Conservation (phyloP, 2,113 vertebrate species). For the Probosciger aterrimus region DNA sequence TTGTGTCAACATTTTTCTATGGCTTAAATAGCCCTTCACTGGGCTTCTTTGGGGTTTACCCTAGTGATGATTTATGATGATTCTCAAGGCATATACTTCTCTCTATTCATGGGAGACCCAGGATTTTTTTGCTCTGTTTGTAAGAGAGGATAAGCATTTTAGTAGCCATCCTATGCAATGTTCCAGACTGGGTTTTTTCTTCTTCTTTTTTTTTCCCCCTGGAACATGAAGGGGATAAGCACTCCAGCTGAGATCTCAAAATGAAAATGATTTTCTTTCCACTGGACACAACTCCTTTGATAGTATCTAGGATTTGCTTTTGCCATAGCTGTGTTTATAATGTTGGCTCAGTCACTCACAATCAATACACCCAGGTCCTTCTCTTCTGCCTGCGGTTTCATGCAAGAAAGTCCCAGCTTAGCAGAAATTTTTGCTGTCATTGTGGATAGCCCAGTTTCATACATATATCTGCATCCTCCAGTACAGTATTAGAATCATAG, state of each 20-base stretch:
- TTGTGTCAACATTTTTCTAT: conserved; percentile 53
- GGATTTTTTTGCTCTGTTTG: not conserved
- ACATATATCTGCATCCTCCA: not conserved
- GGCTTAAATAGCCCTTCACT: conserved; percentile 41
- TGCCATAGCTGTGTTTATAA: not conserved
- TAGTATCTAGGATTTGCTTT: not conserved
- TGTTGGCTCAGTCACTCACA: not conserved
- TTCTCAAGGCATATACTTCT: not conserved
- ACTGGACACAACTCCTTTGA: not conserved
- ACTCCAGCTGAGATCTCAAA: not conserved
- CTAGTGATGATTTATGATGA: conserved; percentile 16
- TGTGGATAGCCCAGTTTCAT: not conserved
- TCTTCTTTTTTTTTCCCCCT: no score
- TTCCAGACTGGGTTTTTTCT: not conserved
- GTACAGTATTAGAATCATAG: not conserved
- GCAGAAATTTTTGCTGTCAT: not conserved
- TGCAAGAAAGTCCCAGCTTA: not conserved
- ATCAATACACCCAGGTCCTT: not conserved
- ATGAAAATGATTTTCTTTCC: not conserved
- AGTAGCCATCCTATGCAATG: not conserved
- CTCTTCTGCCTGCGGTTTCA: not conserved
- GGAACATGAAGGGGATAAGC: not conserved
- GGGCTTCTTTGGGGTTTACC: conserved; percentile 15
- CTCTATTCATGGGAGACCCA: not conserved
- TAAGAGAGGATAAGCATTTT: not conserved